Base-by-base conservation (phyloP, 1,140 invertebrate genomes). In the Colletes latitarsis region DNA sequence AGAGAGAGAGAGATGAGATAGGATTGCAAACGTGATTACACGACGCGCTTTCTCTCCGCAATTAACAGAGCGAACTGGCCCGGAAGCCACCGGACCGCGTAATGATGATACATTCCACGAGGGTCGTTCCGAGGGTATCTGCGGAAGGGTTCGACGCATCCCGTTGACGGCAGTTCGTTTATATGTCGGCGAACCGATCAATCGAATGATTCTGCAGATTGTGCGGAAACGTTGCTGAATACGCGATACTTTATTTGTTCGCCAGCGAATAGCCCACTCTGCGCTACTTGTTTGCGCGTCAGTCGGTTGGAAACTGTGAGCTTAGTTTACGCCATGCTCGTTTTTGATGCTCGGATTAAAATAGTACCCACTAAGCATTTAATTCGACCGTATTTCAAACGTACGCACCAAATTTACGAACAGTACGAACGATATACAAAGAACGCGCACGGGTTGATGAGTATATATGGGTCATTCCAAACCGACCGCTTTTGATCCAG, bases 31-130 rank as follows among this genome's bases (percentile, higher is more conserved):
- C 80, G 72, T 82, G 83, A 85, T 86, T 84, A 86, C 83, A 75
- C 73, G 71, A 76, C 67, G 80, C 84, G 83, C 72, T 85, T 86
- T 85, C 80, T 86, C 84, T 85, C 75, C 83, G 85, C 84, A 86
- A 86, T 86, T 86, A 86, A 86, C 85, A 85, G 81, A 86, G 81
- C 83, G 77, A 79, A 85, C 81, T 86, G 71, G 81, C 58, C 71
- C 70, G 80, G 70, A 77, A 85, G 78, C 69, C 84, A 66, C 62
- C 74, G 84, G 78, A 87, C 82, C 82, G 80, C 85, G 79, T 87
- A 88, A 89, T 88, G 88, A 88, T 87, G 77, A 88, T 86, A 83
- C 85, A 88, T 89, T 87, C 85, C 85, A 70, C 53, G 77, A 76
- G 84, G 83, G 83, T 78, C 60, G 72, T 53, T 70, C 52, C 58